A percentile compares a stretch with the other conserved stretches of the same genome.
phyloP scores from a whole-genome alignment of 2,888 invertebrate species.

The Scaptomyza polygonia region DNA sequence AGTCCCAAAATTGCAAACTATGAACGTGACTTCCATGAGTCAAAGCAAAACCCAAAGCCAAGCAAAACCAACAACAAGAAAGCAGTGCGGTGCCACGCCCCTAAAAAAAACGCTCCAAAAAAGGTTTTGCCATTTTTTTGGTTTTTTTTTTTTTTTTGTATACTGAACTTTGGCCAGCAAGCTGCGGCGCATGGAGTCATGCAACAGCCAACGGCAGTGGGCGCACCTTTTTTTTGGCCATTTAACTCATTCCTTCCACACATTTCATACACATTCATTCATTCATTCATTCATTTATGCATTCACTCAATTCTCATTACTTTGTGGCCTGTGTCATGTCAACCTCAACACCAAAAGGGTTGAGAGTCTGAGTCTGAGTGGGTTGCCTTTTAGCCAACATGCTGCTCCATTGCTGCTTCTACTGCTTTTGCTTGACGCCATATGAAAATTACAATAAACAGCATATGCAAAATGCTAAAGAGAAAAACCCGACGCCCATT shows the following conservation, averaged over 20 bases:
- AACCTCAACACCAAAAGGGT: conserved; percentile 70
- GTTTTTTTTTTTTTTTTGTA: conserved; percentile 8
- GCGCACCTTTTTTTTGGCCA: conserved; percentile 54
- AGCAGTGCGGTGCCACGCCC: conserved; percentile 33
- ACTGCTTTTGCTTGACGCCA: conserved; percentile 57
- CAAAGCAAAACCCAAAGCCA: conserved; percentile 37
- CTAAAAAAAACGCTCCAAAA: conserved; percentile 10
- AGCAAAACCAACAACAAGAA: conserved; percentile 21
- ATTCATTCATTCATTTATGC: conserved; percentile 32
- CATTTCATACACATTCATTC: conserved; percentile 22
- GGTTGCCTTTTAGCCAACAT: conserved; percentile 22
- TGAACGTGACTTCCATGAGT: conserved; percentile 74
- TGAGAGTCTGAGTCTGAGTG: conserved; percentile 53
- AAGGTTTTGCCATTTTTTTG: conserved; percentile 50
- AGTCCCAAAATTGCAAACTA: conserved; percentile 52
- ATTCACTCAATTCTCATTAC: conserved; percentile 52
- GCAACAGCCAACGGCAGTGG: conserved; percentile 54
- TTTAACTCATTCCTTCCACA: conserved; percentile 18
- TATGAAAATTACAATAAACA: conserved; percentile 62
- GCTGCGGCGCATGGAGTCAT: conserved; percentile 61
- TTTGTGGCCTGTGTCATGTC: conserved; percentile 64
- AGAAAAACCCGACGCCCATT: conserved; percentile 63
- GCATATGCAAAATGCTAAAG: conserved; percentile 49
- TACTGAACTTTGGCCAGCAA: conserved; percentile 73
- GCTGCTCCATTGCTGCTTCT: conserved; percentile 29